Conservation (phyloP, 1,140 invertebrate species). For the Anoplolepis gracilipes region DNA sequence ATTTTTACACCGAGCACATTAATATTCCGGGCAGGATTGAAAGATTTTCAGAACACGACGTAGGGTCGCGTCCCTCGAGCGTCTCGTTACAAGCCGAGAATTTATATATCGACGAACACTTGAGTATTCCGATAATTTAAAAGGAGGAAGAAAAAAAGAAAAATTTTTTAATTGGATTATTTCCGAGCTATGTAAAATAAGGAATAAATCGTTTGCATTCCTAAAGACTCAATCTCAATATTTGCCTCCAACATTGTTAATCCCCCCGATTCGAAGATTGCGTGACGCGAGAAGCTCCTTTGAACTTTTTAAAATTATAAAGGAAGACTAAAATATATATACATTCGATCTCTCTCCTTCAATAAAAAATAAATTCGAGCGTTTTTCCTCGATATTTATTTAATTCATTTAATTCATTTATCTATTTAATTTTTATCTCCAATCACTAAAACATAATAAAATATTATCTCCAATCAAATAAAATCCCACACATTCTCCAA, state of each 20-base stretch:
- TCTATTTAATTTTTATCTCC: no score
- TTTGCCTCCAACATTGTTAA: background rate
- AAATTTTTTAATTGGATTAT: background rate
- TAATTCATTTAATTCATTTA: no score
- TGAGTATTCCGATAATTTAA: background rate
- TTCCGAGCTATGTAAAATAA: background rate
- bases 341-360: no score
- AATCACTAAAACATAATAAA: background rate
- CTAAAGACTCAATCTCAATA: background rate
- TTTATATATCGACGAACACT: background rate
- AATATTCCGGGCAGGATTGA: constrained; percentile 33
- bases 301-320: background rate
- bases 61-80: constrained; percentile 4
- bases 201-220: background rate
- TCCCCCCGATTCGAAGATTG: background rate
- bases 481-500: background rate
- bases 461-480: no score
- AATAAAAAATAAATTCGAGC: background rate
- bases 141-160: background rate
- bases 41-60: constrained; percentile 26
- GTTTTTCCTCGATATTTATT: background rate
- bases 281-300: no score
- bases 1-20: constrained; percentile 25
- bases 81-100: background rate
- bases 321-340: no score